Base-by-base conservation (phyloP, 2,797 vertebrate genomes). In the Micrastur ruficollis region DNA sequence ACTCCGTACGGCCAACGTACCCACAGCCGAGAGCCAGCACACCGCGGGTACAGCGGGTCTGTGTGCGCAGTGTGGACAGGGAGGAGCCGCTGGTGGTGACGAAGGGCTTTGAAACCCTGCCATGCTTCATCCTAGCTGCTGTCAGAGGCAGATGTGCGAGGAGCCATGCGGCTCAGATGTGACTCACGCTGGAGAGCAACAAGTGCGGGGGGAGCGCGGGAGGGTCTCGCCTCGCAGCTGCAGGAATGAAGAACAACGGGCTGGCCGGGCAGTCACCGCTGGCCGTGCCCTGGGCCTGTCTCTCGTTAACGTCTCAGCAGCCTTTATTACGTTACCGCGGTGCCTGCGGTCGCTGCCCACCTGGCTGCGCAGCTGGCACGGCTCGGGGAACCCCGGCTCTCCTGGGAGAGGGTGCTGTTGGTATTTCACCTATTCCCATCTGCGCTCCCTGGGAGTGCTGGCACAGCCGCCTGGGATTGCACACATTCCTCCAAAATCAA, bases 301-400 rank as follows among this genome's bases (percentile, higher is more conserved):
- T 19, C 68, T 72, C 2, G 49, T 38, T 42, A 47, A 22, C 53
- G 11, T 44, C 72, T 79, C 22, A 4, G 2, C 47, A 14, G 49
- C 34, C 32, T 49, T 26, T 29, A 26, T 72, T 27, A 23, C 1
- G 3, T 55, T 53, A 25, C 42, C 3, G 1, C 13, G 1, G 5
- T 38, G 47, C 62, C 44, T 42, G 29, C 19, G 8, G 29, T 36
- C 3, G 5, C 42, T 65, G 40, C 70, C 40, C 46, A 40, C 52
- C 29, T n/a, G 55, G 40, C 29, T 40, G 47, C 5, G 36, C 23
- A 5, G 50, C 71, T 61, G 74, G 71, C 1, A 2, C 49, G 52
- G 27, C 46, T 42, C 42, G 9, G n/a, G 46, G 47, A 83, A 6
- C 32, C 3, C 8, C 7, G 83, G 12, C 42, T 56, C 36, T 63